These are phyloP conservation scores for Oplegnathus fasciatus DNA, from an alignment of 2,113 vertebrate species.

Conservation along the genomic window DNA sequence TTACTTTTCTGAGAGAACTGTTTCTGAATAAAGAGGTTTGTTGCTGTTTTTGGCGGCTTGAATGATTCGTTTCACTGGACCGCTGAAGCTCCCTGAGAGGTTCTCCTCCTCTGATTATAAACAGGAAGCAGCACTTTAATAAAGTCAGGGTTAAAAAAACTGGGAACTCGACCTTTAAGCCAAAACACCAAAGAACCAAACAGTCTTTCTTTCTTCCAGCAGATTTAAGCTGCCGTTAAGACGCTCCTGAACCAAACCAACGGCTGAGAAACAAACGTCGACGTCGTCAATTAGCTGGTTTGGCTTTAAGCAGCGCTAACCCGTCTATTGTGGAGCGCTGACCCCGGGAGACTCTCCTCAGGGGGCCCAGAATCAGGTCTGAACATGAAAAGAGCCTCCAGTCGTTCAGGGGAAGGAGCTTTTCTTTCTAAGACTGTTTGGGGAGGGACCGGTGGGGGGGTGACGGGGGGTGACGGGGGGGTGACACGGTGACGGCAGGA, in stretches of 20 bases:
- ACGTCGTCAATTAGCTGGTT: conserved; percentile 55
- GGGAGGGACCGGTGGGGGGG: background rate
- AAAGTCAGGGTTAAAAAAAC: background rate
- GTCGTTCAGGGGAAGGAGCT: conserved; percentile 32
- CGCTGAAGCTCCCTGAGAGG: too few relatives aligned
- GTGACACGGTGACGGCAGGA: conserved; percentile 42
- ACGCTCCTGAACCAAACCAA: background rate
- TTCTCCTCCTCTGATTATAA: background rate
- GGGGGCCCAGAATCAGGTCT: conserved; percentile 36
- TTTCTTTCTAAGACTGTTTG: conserved; percentile 30
- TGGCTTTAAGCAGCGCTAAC: conserved; percentile 47
- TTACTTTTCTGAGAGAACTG: too few relatives aligned
- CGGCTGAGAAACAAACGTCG: conserved; percentile 3
- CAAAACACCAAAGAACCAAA: background rate
- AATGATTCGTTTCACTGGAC: too few relatives aligned
- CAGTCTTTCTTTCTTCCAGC: background rate
- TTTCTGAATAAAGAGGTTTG: too few relatives aligned
- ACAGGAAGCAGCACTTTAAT: conserved; percentile 26
- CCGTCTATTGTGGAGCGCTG: conserved; percentile 40
- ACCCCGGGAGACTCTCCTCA: conserved; percentile 42
- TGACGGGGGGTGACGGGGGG: background rate
- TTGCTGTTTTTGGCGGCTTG: too few relatives aligned
- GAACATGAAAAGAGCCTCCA: conserved; percentile 56
- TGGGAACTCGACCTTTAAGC: background rate
- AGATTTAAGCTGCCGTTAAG: conserved; percentile 13